phyloP scores from a whole-genome alignment of 1,140 invertebrate genomes.

The Scaptomyza pallida region DNA sequence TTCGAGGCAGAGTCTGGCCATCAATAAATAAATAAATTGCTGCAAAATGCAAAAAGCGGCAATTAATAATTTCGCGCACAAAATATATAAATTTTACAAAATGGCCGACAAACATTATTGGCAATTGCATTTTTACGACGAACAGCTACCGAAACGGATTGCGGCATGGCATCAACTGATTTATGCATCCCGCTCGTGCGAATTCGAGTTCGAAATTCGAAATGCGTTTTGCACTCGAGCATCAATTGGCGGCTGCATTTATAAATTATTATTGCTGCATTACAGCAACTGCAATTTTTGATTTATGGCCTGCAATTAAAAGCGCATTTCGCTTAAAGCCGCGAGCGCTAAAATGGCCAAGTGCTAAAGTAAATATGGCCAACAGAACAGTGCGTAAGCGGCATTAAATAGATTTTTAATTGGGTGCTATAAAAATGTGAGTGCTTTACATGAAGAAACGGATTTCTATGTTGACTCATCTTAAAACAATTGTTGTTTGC shows the following conservation, averaged over 20 bases:
- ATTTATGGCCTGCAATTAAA: conserved; percentile 76
- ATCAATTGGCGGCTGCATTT: conserved; percentile 38
- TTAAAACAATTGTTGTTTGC: conserved; percentile 4
- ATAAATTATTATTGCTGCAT: conserved; percentile 54
- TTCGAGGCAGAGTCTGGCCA: conserved; percentile 15
- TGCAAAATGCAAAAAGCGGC: conserved; percentile 52
- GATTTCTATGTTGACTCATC: conserved; percentile 7
- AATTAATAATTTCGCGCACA: conserved; percentile 65
- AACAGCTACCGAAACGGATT: conserved; percentile 13
- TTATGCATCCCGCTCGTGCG: conserved; percentile 51
- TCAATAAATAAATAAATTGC: conserved; percentile 63
- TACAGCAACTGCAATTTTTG: conserved; percentile 39
- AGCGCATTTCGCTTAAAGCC: conserved; percentile 59
- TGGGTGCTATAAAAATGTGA: conserved; percentile 64
- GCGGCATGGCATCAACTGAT: conserved; percentile 46
- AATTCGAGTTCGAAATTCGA: conserved; percentile 26
- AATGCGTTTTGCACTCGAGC: conserved; percentile 17
- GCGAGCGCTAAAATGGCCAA: conserved; percentile 29
- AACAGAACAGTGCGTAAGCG: conserved; percentile 25
- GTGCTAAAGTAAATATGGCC: conserved; percentile 32
- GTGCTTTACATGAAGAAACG: conserved; percentile 20
- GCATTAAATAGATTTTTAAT: conserved; percentile 75
- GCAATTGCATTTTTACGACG: conserved; percentile 62
- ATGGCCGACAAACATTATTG: conserved; percentile 60
- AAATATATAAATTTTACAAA: conserved; percentile 61